Base-by-base conservation (phyloP, 2,888 invertebrate species). In the Trichopoda pennipes region DNA sequence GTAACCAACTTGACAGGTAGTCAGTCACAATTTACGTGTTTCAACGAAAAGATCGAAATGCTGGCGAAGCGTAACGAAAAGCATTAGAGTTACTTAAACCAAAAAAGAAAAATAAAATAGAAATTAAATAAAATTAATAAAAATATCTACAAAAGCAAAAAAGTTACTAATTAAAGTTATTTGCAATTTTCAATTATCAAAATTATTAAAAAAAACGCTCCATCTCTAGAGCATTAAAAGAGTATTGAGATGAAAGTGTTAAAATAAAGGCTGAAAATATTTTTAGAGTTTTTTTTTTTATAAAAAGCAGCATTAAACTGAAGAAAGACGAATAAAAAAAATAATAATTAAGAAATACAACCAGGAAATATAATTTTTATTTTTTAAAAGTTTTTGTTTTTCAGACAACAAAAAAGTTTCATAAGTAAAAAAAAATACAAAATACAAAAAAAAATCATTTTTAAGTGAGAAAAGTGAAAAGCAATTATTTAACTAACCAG, bases 21-120 rank as follows among this genome's bases (percentile, higher is more conserved):
- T 69, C 69, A 83, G 83, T 83, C 64, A 77, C 81, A 78, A 78
- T 74, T 78, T 81, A 83, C 80, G 81, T 81, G 81, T 81, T 83
- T 70, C 73, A 83, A 78, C 77, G 77, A 74, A 73, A 61, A 80
- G 83, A 77, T 84, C 74, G 78, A 78, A 81, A 74, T 81, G 81
- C 64, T 75, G 68, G 76, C 83, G 81, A 83, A 66, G 79, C 75
- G 78, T 75, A 80, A 61, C 82, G 82, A 78, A 75, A 73, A 68
- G 81, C 68, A 81, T 79, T 84, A 81, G 81, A 78, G 83, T 77
- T 61, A 77, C 80, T 73, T 21, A 16, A 7, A 28, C 28, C 2
- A 28, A 28, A 28, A 28, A n/a, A 55, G 42, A 61, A 70, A 66
- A 58, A 63, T n/a, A 35, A 60, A 68, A 17, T 17, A 58, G 8